Evolutionary conservation across 2,888 invertebrate species (phyloP).

Genomic region (Acrocera orbiculus): DNA sequence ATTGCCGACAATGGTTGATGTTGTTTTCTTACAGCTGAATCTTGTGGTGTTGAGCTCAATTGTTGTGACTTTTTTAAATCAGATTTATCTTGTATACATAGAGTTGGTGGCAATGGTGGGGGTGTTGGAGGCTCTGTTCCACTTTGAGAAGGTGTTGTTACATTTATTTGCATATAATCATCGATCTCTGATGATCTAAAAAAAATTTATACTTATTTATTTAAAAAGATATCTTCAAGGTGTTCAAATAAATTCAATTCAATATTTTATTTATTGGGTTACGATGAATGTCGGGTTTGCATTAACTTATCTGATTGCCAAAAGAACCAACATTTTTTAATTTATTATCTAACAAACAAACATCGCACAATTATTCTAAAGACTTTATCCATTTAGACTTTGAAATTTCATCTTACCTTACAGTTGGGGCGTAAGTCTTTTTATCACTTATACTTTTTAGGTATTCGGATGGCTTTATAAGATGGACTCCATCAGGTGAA

Average conservation of each 20-base stretch:
- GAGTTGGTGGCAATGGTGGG: conserved; percentile 38
- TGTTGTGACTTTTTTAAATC: conserved; percentile 16
- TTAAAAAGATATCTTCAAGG: no score
- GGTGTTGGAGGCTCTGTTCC: conserved; percentile 27
- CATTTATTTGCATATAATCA: conserved; percentile 40
- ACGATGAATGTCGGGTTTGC: no score
- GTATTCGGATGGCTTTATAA: conserved; percentile 87
- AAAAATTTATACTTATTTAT: no score
- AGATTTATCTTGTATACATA: conserved; percentile 18
- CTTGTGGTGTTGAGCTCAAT: conserved; percentile 25
- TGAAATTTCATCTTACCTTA: conserved; percentile 28
- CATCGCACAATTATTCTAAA: no score
- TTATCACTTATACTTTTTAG: conserved; percentile 61
- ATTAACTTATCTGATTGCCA: no score
- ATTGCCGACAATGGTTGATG: conserved; percentile 72
- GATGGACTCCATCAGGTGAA: conserved; percentile 51
- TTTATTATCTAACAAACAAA: no score
- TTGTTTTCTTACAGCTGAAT: conserved; percentile 35
- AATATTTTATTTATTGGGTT: no score
- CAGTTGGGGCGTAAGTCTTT: conserved; percentile 34
- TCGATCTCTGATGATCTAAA: conserved; percentile 31
- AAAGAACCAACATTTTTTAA: no score
- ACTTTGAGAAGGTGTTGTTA: conserved; percentile 28
- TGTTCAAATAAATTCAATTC: no score
- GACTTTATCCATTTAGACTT: no score